Base-by-base conservation (phyloP, 2,888 invertebrate species). In the Dysmachus trigonus region DNA sequence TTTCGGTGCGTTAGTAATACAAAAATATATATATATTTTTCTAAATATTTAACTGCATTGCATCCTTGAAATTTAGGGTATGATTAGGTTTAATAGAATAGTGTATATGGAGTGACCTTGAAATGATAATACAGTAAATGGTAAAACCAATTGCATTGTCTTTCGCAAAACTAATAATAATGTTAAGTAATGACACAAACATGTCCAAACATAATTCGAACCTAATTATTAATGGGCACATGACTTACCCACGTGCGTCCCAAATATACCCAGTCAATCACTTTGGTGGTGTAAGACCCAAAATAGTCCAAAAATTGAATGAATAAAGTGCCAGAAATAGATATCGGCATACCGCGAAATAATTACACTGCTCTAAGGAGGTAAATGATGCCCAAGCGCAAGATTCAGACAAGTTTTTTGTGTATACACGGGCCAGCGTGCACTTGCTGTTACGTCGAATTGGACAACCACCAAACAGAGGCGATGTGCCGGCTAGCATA, bases 321-420 rank as follows among this genome's bases (percentile, higher is more conserved):
- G 76, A 76, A 76, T 76, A 76, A 76, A 22, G 76, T 22, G 35
- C 38, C 76, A 38, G 13, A 76, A 76, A 76, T 76, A 76, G 76
- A 7, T 8, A 27, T 18, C 33, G 76, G 76, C 76, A 38, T 76
- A 38, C 76, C 38, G 76, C 76, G 22, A 76, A 38, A 38, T 73
- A 41, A 35, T 76, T 38, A 35, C 5, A 62, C 62, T 10, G 62
- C 27, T 62, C n/a, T 3, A 22, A 62, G 10, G 18, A 22, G 27
- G 76, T 35, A 74, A 35, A 74, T 74, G 74, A 31, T 74, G 35
- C 76, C 76, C 76, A 76, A 62, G 62, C 47, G 47, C 62, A 62
- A 62, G 62, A 62, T 22, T 62, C 27, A 22, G 62, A 10, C 62
- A 27, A 27, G 22, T 22, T 76, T 41, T 74, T 38, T 76, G 76